A percentile compares a stretch with the other conserved stretches of the same genome.
Conservation (phyloP, 1,140 invertebrate genomes). For the Glossosoma conforme region DNA sequence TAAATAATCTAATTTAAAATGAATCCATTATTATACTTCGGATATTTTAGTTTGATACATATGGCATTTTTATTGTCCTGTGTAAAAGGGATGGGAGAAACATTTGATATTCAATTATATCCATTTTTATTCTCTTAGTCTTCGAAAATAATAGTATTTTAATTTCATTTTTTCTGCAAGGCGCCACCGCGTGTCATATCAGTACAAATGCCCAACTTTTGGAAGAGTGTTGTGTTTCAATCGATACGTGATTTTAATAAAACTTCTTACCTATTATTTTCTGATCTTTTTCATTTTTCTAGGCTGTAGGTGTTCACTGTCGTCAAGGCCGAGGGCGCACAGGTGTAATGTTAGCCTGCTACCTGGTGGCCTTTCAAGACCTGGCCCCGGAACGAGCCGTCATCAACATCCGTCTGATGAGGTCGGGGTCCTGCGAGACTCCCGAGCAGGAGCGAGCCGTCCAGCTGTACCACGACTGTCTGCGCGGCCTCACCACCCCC, state of each 20-base stretch:
- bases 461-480: slow-evolving; percentile 54
- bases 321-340: slow-evolving; percentile 62
- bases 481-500: slow-evolving; percentile 43
- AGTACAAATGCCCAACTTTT: too few relatives aligned
- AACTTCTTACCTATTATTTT: neutral
- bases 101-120: too few relatives aligned
- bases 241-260: neutral
- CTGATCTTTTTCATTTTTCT: slow-evolving; percentile 31
- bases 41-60: too few relatives aligned
- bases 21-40: too few relatives aligned
- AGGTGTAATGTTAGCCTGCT: slow-evolving; percentile 66
- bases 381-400: slow-evolving; percentile 59
- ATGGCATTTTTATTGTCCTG: too few relatives aligned
- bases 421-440: slow-evolving; percentile 66
- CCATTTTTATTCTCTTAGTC: neutral
- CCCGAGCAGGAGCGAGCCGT: slow-evolving; percentile 60
- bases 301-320: slow-evolving; percentile 67
- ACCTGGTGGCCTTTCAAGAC: slow-evolving; percentile 57
- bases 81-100: too few relatives aligned
- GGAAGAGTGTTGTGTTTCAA: too few relatives aligned
- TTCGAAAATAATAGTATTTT: too few relatives aligned
- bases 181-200: too few relatives aligned
- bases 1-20: too few relatives aligned
- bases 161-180: too few relatives aligned
- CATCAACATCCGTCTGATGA: slow-evolving; percentile 51